Conservation (phyloP, 2,797 vertebrate species). For the Bryconaethiops microstoma region DNA sequence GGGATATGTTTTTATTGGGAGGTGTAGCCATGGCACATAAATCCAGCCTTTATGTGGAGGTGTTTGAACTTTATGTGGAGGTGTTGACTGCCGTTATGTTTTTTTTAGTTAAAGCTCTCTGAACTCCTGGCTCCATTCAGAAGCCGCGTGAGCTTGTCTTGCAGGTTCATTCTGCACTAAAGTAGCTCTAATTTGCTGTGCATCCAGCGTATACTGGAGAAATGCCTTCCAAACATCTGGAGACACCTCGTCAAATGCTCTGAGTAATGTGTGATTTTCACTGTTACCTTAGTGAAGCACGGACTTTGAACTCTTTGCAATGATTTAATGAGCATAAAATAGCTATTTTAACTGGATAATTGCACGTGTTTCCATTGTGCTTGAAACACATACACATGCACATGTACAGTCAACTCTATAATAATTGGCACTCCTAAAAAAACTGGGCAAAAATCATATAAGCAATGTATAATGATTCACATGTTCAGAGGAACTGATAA, state of each 20-base stretch:
- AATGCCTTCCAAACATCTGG: not conserved
- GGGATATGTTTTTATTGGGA: not conserved
- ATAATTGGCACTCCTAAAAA: too few relatives aligned
- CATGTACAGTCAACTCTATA: too few relatives aligned
- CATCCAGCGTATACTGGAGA: not conserved
- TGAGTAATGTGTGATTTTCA: not conserved
- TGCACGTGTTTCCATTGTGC: too few relatives aligned
- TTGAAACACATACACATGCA: too few relatives aligned
- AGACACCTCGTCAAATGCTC: not conserved
- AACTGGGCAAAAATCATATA: too few relatives aligned
- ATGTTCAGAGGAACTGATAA: too few relatives aligned
- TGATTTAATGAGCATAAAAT: not conserved
- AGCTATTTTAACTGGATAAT: not conserved
- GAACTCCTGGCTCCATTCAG: not conserved
- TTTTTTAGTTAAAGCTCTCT: not conserved
- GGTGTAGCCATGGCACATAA: too few relatives aligned
- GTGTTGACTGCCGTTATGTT: constrained; percentile 1
- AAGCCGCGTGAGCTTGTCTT: not conserved
- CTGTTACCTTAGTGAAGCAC: not conserved
- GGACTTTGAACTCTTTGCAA: not conserved
- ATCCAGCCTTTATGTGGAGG: not conserved
- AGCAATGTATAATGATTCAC: too few relatives aligned
- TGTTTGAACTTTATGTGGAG: constrained; percentile 12
- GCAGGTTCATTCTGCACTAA: not conserved
- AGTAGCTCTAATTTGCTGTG: not conserved